Percentiles rank a stretch among this genome's conserved stretches.
Conservation (phyloP, 1,140 invertebrate species). For the Papilio machaon region DNA sequence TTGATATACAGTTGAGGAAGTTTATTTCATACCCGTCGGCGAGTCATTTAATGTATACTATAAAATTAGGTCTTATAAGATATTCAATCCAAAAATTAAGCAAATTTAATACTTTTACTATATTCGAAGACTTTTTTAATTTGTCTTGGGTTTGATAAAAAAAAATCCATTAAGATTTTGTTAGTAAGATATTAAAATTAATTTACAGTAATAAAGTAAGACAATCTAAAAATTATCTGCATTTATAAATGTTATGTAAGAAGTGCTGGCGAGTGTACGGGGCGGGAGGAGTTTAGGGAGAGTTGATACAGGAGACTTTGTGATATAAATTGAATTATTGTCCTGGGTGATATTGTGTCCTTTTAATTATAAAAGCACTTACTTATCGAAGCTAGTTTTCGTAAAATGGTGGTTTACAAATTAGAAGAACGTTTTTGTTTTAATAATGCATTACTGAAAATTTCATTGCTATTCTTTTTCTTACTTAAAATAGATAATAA, state of each 20-base stretch:
- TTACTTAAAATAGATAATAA: not conserved
- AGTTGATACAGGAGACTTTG: not conserved
- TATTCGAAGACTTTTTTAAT: too few species aligned
- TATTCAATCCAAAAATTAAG: too few species aligned
- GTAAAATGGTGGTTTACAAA: too few species aligned
- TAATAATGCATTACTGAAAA: too few species aligned
- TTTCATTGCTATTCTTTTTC: not conserved
- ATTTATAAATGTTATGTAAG: not conserved
- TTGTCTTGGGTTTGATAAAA: too few species aligned
- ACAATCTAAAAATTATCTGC: not conserved
- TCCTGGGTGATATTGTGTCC: not conserved
- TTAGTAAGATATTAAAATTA: too few species aligned
- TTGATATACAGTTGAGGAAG: not conserved
- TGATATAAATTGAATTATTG: constrained; percentile 8
- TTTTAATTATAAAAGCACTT: not conserved
- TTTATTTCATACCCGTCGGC: not conserved
- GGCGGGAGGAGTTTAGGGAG: not conserved
- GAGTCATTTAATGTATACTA: not conserved
- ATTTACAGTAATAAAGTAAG: not conserved
- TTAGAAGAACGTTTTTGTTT: too few species aligned
- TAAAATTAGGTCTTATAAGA: not conserved
- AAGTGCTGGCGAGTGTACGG: not conserved
- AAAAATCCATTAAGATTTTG: too few species aligned
- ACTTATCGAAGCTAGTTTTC: not conserved
- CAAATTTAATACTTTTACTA: too few species aligned